phyloP scores from a whole-genome alignment of 2,797 vertebrate genomes.

The Esox lucius region DNA sequence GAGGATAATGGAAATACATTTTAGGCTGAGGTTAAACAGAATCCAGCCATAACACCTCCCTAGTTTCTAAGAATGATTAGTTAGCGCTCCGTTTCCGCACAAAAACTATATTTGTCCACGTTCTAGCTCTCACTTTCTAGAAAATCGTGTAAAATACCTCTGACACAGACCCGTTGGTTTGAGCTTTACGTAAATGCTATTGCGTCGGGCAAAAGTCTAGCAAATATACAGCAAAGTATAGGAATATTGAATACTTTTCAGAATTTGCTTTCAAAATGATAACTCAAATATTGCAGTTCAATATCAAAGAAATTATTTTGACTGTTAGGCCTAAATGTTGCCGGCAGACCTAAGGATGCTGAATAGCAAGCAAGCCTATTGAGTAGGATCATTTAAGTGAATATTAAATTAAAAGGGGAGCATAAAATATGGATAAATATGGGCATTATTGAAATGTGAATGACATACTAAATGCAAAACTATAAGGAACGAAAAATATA shows the following conservation, averaged over 20 bases:
- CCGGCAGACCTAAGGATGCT: background rate
- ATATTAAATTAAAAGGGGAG: background rate
- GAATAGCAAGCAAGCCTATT: background rate
- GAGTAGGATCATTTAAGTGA: background rate
- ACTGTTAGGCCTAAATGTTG: background rate
- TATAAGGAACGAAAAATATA: slow-evolving; percentile 8
- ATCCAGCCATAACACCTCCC: slow-evolving; percentile 57
- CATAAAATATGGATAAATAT: no score
- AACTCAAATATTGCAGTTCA: no score
- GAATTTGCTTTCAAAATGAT: background rate
- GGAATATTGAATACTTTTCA: background rate
- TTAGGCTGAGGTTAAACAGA: slow-evolving; percentile 33
- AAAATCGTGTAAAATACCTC: slow-evolving; percentile 64
- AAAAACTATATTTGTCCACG: slow-evolving; percentile 64
- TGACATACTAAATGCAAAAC: background rate
- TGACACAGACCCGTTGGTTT: slow-evolving; percentile 50
- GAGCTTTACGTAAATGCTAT: slow-evolving; percentile 49
- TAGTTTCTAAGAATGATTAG: slow-evolving; percentile 65
- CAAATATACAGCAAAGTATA: background rate
- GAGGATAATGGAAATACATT: background rate
- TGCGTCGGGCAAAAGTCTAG: slow-evolving; percentile 41
- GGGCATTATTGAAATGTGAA: background rate
- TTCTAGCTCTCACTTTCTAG: slow-evolving; percentile 66
- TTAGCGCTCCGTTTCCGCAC: slow-evolving; percentile 50
- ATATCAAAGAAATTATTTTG: background rate